phyloP scores from a whole-genome alignment of 1,140 invertebrate genomes.

The Cecropterus lyciades region DNA sequence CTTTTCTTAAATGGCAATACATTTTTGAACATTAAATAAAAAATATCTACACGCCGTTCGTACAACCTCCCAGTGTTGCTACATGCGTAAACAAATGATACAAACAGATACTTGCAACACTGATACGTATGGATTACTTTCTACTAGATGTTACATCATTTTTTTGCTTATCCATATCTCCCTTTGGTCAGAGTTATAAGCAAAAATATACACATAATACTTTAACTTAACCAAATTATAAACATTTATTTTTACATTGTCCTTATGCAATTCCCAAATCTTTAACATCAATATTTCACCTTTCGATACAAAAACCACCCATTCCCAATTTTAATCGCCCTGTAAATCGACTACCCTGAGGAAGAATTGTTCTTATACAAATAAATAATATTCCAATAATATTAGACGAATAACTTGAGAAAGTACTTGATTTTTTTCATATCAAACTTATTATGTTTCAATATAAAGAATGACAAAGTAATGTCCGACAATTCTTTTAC shows the following conservation, averaged over 20 bases:
- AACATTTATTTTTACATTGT: not conserved
- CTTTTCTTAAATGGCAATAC: slow-evolving; percentile 78
- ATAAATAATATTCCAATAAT: too few species aligned
- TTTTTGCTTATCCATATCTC: slow-evolving; percentile 29
- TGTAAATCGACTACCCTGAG: slow-evolving; percentile 1
- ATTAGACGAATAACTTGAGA: too few species aligned
- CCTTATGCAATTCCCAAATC: not conserved
- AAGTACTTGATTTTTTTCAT: too few species aligned
- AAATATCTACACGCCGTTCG: slow-evolving; percentile 50
- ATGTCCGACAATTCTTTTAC: too few species aligned
- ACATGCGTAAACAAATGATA: slow-evolving; percentile 5
- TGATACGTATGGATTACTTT: not conserved
- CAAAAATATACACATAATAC: slow-evolving; percentile 34
- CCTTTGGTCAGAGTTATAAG: slow-evolving; percentile 36
- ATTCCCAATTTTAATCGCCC: not conserved
- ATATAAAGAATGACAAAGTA: too few species aligned
- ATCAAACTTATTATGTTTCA: too few species aligned
- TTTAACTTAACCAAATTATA: slow-evolving; percentile 7
- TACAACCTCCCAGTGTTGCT: slow-evolving; percentile 27
- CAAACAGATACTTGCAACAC: slow-evolving; percentile 19
- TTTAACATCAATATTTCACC: not conserved
- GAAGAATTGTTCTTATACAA: too few species aligned
- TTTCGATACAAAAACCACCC: not conserved
- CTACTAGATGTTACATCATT: slow-evolving; percentile 12
- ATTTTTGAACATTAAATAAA: slow-evolving; percentile 79